Conservation (phyloP, 2,113 vertebrate genomes). For the Oreocharis arfaki region DNA sequence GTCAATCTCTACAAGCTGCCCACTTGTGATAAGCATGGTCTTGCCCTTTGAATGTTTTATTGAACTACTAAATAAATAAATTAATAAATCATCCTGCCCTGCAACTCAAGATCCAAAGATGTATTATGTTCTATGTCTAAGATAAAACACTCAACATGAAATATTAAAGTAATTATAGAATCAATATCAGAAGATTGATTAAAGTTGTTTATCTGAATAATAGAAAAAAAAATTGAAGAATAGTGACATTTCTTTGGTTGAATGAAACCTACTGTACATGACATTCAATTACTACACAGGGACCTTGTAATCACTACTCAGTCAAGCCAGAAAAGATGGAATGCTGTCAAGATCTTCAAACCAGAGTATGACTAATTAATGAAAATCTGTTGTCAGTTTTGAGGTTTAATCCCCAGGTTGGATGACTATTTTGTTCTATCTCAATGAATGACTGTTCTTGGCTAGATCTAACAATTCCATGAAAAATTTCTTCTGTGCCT, state of each 20-base stretch:
- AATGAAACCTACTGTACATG: neutral
- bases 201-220: neutral
- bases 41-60: constrained; percentile 17
- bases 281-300: neutral
- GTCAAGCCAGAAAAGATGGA: neutral
- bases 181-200: neutral
- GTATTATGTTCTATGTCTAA: neutral
- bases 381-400: neutral
- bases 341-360: neutral
- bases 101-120: neutral
- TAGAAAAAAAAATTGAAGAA: neutral
- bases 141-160: neutral
- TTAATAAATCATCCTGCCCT: neutral
- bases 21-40: neutral
- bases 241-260: neutral
- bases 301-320: neutral
- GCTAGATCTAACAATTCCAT: neutral
- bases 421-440: neutral
- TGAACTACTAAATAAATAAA: constrained; percentile 12
- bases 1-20: constrained; percentile 28
- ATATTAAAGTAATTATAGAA: neutral
- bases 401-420: neutral
- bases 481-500: neutral
- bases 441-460: neutral
- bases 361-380: neutral